phyloP scores from a whole-genome alignment of 2,888 invertebrate species.

The Ischnura elegans region DNA sequence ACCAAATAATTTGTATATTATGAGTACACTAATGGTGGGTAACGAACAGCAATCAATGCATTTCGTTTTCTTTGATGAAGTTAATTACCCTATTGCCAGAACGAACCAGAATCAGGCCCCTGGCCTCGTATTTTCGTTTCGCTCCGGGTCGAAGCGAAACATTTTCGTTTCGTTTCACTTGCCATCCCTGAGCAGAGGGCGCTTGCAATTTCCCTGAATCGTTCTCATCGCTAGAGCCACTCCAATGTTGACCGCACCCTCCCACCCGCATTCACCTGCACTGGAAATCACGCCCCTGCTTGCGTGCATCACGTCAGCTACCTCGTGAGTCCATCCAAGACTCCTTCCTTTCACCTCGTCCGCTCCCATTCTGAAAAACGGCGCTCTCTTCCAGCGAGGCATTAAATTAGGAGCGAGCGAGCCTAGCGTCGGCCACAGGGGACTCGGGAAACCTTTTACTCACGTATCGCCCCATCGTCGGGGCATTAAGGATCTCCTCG shows the following conservation, averaged over 20 bases:
- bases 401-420: slow-evolving; percentile 1
- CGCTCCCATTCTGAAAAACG: not conserved
- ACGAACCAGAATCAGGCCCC: too few relatives aligned
- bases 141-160: too few relatives aligned
- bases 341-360: not conserved
- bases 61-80: too few relatives aligned
- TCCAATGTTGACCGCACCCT: not conserved
- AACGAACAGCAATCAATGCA: too few relatives aligned
- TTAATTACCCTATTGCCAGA: too few relatives aligned
- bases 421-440: not conserved
- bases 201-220: not conserved
- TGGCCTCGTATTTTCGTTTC: too few relatives aligned
- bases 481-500: not conserved
- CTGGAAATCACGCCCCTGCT: not conserved
- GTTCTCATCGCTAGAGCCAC: not conserved
- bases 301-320: not conserved
- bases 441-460: slow-evolving; percentile 19
- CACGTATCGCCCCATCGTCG: slow-evolving; percentile 17
- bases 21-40: too few relatives aligned
- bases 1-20: too few relatives aligned
- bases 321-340: not conserved
- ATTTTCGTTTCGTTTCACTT: too few relatives aligned
- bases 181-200: too few relatives aligned
- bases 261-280: not conserved
- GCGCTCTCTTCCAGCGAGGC: not conserved